phyloP scores from a whole-genome alignment of 2,113 vertebrate genomes.

The Ariopsis seemanni region DNA sequence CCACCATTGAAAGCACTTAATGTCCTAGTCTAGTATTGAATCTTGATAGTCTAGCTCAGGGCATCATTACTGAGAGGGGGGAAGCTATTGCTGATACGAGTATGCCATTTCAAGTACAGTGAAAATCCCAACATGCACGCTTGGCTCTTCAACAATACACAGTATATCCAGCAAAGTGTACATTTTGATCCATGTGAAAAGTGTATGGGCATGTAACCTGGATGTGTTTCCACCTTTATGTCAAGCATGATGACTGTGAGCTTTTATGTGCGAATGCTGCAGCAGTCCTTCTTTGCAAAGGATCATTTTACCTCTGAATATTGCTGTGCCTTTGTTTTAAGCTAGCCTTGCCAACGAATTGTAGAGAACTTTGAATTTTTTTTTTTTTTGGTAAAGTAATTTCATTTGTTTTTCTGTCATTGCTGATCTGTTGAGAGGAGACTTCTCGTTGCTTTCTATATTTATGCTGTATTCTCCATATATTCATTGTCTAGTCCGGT shows the following conservation, averaged over 20 bases:
- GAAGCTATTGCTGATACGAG: neutral
- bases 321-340: constrained; percentile 83
- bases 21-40: constrained; percentile 39
- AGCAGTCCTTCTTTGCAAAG: constrained; percentile 74
- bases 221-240: constrained; percentile 49
- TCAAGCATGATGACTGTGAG: constrained; percentile 64
- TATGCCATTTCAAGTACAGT: neutral
- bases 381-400: constrained; percentile 52
- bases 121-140: neutral
- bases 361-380: constrained; percentile 63
- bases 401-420: constrained; percentile 64
- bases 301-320: constrained; percentile 77
- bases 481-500: constrained; percentile 66
- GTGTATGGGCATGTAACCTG: constrained; percentile 43
- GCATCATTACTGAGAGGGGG: constrained; percentile 9
- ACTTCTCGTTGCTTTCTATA: constrained; percentile 65
- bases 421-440: constrained; percentile 65
- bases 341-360: constrained; percentile 80
- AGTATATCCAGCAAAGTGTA: constrained; percentile 20
- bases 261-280: constrained; percentile 62
- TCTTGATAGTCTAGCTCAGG: constrained; percentile 64
- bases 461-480: constrained; percentile 66
- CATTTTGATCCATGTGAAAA: constrained; percentile 24
- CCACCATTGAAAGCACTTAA: constrained; percentile 57
- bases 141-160: neutral